These are phyloP conservation scores for Phylloscopus whistleri DNA, from an alignment of 2,113 vertebrate genomes.

Conservation along the genomic window DNA sequence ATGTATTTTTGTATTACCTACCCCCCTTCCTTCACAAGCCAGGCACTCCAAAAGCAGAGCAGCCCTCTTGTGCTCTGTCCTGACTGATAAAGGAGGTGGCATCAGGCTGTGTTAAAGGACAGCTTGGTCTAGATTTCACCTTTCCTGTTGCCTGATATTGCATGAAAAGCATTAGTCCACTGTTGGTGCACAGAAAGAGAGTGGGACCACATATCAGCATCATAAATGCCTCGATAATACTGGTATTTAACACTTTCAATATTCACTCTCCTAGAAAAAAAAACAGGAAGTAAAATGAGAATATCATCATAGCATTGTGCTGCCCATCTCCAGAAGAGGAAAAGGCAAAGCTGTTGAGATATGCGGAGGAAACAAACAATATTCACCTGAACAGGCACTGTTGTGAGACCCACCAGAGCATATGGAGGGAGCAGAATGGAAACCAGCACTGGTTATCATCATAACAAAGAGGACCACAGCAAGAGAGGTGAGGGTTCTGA, in stretches of 20 bases:
- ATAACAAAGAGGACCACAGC: not conserved
- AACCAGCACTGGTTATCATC: not conserved
- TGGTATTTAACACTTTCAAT: not conserved
- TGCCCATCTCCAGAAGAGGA: not conserved
- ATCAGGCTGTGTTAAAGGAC: not conserved
- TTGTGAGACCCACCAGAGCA: not conserved
- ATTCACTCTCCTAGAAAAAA: not conserved
- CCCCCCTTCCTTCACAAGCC: fast-evolving
- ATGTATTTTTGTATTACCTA: not conserved
- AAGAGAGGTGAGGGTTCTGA: not conserved
- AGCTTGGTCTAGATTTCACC: not conserved
- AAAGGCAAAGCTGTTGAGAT: not conserved
- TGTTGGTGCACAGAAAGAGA: not conserved
- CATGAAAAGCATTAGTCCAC: not conserved
- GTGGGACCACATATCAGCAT: not conserved
- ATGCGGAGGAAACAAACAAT: not conserved
- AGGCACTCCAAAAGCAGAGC: not conserved
- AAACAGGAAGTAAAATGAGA: not conserved
- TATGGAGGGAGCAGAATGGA: not conserved
- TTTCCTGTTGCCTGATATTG: not conserved
- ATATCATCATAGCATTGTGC: not conserved
- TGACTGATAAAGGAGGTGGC: not conserved
- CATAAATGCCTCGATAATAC: not conserved
- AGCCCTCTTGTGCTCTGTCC: not conserved
- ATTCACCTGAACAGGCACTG: not conserved